A percentile compares a stretch with the other conserved stretches of the same genome.
phyloP scores from a whole-genome alignment of 2,888 invertebrate genomes.

The Tricholauxania praeusta region DNA sequence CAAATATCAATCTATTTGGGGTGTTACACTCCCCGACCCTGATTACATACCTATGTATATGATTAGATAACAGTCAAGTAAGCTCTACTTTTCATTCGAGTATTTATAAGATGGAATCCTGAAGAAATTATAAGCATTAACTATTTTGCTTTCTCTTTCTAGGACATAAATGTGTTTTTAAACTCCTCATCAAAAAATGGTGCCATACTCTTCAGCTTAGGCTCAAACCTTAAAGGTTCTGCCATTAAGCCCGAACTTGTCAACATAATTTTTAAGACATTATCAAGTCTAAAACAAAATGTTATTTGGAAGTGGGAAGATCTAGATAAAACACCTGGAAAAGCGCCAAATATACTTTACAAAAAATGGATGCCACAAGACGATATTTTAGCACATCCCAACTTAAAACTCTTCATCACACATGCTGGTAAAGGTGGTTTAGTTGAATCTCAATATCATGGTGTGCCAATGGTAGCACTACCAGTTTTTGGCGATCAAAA shows the following conservation, averaged over 20 bases:
- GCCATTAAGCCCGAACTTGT: conserved; percentile 69
- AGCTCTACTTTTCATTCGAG: no score
- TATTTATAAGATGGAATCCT: no score
- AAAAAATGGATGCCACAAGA: conserved; percentile 78
- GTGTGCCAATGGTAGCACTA: conserved; percentile 69
- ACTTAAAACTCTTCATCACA: conserved; percentile 73
- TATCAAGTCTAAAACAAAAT: conserved; percentile 73
- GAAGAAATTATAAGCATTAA: not conserved
- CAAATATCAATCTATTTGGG: no score
- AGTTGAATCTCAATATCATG: conserved; percentile 73
- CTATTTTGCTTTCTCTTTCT: conserved; percentile 42
- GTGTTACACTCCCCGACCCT: no score
- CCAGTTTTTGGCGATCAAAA: conserved; percentile 64
- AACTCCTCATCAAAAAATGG: conserved; percentile 66
- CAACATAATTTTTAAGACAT: conserved; percentile 71
- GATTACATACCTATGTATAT: no score
- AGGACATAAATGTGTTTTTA: conserved; percentile 64
- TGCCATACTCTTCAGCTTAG: conserved; percentile 68
- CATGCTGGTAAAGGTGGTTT: conserved; percentile 77
- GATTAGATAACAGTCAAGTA: no score
- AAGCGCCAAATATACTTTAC: conserved; percentile 67
- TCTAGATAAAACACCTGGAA: conserved; percentile 67
- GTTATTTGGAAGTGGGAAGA: conserved; percentile 80
- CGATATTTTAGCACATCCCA: conserved; percentile 74
- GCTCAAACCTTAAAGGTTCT: conserved; percentile 65